Evolutionary conservation across 92 coral and sea anemone genomes (phyloP), one percentile per base, ranked within the genome.

Genomic region (Epizoanthus rinbou): DNA sequence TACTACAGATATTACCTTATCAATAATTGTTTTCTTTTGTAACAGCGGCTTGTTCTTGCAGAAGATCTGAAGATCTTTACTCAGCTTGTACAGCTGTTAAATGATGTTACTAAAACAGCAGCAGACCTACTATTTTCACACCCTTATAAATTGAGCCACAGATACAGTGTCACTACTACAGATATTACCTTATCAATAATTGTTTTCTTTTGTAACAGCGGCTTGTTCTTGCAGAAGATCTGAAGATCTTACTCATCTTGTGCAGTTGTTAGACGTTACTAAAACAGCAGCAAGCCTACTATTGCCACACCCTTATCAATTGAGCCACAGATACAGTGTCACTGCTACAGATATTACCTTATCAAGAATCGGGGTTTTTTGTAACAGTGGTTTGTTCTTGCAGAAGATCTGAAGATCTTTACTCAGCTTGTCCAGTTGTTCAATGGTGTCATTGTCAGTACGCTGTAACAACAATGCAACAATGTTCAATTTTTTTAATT

Each of bases 31-130:
- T 0, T n/a, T n/a, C n/a, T 76, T 85, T 73, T 92, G 96, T 9
- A 92, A 43, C 63, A 92, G 76, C 43, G 96, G 93, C 74, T 86
- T 92, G 79, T 92, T 92, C 56, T 76, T 75, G 80, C 96, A 92
- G 81, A 84, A 92, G n/a, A 92, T 63, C 73, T 92, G 96, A 2
- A 92, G 89, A 50, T 90, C 84, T 1, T 25, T 54, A 31, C 88
- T 73, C 73, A 92, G 33, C 80, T 85, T 86, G 21, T 87, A n/a
- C 7, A 92, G 66, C 1, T 28, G 80, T 71, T 86, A 83, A n/a
- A n/a, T 73, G 8, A 86, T 83, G 11, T 87, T 85, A 6, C n/a
- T n/a, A n/a, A n/a, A n/a, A n/a, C n/a, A n/a, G n/a, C n/a, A n/a
- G n/a, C n/a, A n/a, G n/a, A n/a, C n/a, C n/a, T n/a, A 0, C 31